Percentiles rank a stretch among this genome's conserved stretches.
phyloP scores from a whole-genome alignment of 2,113 vertebrate species.

The Panthera tigris region DNA sequence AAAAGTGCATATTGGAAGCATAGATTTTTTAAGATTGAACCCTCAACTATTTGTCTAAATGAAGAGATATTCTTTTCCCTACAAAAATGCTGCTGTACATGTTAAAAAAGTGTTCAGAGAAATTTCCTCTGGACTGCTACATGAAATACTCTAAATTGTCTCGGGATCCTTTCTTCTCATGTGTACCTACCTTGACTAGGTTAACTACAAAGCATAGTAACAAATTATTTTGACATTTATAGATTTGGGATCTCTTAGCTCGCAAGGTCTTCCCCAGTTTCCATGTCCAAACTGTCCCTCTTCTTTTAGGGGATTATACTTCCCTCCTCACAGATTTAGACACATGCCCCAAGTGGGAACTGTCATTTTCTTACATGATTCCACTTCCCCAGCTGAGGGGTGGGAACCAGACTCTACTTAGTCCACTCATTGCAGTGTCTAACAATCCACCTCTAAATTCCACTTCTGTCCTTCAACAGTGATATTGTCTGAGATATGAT shows the following conservation, averaged over 20 bases:
- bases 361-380: not conserved
- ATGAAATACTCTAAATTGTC: not conserved
- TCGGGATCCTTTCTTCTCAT: not conserved
- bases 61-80: conserved; percentile 2
- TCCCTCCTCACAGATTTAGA: not conserved
- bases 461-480: not conserved
- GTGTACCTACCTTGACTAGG: not conserved
- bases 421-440: not conserved
- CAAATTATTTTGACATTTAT: not conserved
- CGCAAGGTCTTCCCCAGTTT: not conserved
- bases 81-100: not conserved
- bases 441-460: not conserved
- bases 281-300: not conserved
- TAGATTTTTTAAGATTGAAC: not conserved
- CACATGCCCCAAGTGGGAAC: not conserved
- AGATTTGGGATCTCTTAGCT: not conserved
- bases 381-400: not conserved
- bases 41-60: not conserved
- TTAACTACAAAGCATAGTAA: not conserved
- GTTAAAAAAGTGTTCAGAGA: conserved; percentile 1
- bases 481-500: not conserved
- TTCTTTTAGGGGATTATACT: not conserved
- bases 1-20: not conserved
- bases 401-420: not conserved
- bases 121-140: not conserved